Evolutionary conservation across 2,888 invertebrate genomes (phyloP), one percentile per base, ranked within the genome.

Genomic region (Eremobia ochroleuca): DNA sequence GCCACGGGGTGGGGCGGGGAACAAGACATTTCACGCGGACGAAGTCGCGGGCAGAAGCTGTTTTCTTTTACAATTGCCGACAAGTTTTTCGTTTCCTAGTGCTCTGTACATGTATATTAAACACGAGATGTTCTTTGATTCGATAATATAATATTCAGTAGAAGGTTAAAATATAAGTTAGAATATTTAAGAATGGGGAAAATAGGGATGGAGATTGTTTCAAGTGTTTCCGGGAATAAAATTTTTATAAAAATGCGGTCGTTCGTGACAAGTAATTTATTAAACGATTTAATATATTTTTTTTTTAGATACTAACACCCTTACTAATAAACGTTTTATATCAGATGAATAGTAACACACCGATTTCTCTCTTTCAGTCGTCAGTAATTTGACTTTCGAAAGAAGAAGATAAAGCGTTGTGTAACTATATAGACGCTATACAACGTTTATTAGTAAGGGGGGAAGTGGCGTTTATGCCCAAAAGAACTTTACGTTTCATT

Each of bases 131-230:
- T 58, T 58, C 59, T 61, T 74, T 68, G 70, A 72, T 76, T 74
- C 37, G 37, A 58, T 62, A 13, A 73, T 77, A 70, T 67, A 64
- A 75, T 81, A 78, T 77, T 85, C 77, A 68, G 64, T 25, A 58
- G 49, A 34, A 65, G 61, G 15, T 55, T n/a, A n/a, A n/a, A n/a
- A n/a, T n/a, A n/a, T n/a, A n/a, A n/a, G n/a, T n/a, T n/a, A n/a
- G 64, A 76, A 84, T 85, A 78, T 84, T 81, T 77, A 85, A 76
- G 64, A 76, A 55, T 72, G 15, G n/a, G 37, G 43, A 69, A 59
- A 72, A 85, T 65, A 69, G 31, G 25, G 61, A 58, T 31, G 70
- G 21, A 21, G 21, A n/a, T 25, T 37, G 25, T 46, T 61, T 46
- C n/a, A 15, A 55, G 40, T 75, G 49, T 31, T 65, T 40, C 11